These are phyloP conservation scores for Patiria pectinifera DNA, from an alignment of 53 echinoderm and acorn worm genomes.

Conservation along the genomic window DNA sequence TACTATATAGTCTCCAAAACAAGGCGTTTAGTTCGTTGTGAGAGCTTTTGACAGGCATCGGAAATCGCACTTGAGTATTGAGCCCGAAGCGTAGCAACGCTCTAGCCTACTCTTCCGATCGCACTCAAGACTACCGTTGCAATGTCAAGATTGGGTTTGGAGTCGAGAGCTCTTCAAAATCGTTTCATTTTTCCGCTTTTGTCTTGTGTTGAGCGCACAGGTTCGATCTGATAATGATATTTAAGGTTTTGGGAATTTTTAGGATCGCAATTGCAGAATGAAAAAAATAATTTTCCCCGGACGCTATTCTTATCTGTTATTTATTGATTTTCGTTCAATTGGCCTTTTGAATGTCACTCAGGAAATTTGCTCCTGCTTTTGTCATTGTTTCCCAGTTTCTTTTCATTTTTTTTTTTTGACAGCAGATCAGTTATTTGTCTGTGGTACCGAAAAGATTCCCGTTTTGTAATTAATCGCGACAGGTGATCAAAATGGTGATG, in stretches of 20 bases:
- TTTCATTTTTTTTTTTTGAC: neutral
- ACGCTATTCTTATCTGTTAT: neutral
- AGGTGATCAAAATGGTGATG: neutral
- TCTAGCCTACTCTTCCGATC: neutral
- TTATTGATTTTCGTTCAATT: neutral
- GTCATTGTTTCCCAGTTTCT: neutral
- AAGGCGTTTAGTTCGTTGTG: slow-evolving; percentile 41
- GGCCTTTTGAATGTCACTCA: too few relatives aligned
- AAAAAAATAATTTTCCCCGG: too few relatives aligned
- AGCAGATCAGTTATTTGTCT: neutral
- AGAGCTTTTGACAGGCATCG: slow-evolving; percentile 39
- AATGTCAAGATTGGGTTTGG: neutral
- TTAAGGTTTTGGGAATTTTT: neutral
- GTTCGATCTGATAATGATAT: neutral
- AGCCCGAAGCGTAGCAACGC: slow-evolving; percentile 36
- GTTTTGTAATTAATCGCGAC: neutral
- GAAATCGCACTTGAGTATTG: slow-evolving; percentile 52
- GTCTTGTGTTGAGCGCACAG: neutral
- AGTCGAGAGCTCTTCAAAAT: neutral
- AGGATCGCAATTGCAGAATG: too few relatives aligned
- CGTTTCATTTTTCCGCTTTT: neutral
- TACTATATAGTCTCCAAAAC: neutral
- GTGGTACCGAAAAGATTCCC: neutral
- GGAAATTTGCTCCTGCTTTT: neutral
- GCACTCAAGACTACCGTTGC: neutral